phyloP scores from a whole-genome alignment of 2,113 vertebrate genomes.

The Arenaria interpres region DNA sequence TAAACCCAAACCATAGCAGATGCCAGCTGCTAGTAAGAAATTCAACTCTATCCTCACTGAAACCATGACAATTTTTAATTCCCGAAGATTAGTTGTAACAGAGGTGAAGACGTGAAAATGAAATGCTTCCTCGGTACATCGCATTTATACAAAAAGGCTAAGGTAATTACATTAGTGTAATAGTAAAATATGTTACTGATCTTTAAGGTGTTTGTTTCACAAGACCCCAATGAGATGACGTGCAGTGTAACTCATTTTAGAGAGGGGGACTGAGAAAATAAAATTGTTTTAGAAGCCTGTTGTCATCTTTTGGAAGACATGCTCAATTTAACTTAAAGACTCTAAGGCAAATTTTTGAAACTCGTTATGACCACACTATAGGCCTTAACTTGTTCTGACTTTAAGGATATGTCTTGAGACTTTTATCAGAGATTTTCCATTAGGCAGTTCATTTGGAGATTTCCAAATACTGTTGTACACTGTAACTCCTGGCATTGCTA shows the following conservation, averaged over 20 bases:
- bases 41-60: background rate
- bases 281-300: background rate
- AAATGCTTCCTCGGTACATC: background rate
- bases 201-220: background rate
- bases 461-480: background rate
- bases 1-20: background rate
- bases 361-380: background rate
- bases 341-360: background rate
- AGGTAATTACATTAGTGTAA: accelerated
- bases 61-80: background rate
- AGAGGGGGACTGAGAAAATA: background rate
- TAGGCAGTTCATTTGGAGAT: background rate
- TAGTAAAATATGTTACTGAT: background rate
- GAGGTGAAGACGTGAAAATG: background rate
- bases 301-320: background rate
- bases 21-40: background rate
- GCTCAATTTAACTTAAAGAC: background rate
- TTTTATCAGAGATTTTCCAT: background rate
- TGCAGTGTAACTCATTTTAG: background rate
- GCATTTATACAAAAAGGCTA: background rate
- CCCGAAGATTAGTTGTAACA: background rate
- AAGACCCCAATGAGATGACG: background rate
- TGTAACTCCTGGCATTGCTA: background rate
- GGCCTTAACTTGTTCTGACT: background rate
- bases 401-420: background rate